These are phyloP conservation scores for Chloropsis hardwickii DNA, from an alignment of 2,113 vertebrate genomes.

Conservation along the genomic window DNA sequence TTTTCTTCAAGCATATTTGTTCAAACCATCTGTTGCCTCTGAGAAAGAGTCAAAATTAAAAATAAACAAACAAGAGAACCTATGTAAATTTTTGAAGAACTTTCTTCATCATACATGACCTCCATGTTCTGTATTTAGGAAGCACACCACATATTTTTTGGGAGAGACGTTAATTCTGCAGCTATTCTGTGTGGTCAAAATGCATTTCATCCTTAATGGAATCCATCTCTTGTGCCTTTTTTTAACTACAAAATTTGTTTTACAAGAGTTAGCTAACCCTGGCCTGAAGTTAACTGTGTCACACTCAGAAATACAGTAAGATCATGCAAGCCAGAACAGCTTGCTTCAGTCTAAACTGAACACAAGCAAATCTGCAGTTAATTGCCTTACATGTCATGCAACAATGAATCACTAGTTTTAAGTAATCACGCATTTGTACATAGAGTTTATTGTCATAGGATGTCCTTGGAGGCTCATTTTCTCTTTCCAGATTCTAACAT, in stretches of 20 bases:
- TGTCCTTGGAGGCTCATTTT: not conserved
- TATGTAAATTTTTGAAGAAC: not conserved
- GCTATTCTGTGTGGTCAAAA: conserved; percentile 5
- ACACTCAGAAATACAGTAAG: not conserved
- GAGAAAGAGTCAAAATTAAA: not conserved
- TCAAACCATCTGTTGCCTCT: conserved; percentile 16
- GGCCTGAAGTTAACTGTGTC: not conserved
- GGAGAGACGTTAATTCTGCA: not conserved
- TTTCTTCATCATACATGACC: not conserved
- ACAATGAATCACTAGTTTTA: not conserved
- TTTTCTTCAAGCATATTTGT: not conserved
- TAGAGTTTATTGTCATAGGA: not conserved
- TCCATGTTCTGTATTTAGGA: conserved; percentile 18
- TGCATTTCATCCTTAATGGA: conserved; percentile 31
- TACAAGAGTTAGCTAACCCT: not conserved
- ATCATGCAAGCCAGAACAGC: conserved; percentile 23
- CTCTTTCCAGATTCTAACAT: not conserved
- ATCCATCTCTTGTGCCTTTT: not conserved
- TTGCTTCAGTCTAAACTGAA: conserved; percentile 2
- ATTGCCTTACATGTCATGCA: not conserved
- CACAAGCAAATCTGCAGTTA: conserved; percentile 2
- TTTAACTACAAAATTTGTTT: not conserved
- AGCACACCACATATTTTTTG: conserved; percentile 6
- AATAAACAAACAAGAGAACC: not conserved
- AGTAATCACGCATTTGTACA: not conserved